Conservation (phyloP, 2,888 invertebrate genomes). For the Tillus elongatus region DNA sequence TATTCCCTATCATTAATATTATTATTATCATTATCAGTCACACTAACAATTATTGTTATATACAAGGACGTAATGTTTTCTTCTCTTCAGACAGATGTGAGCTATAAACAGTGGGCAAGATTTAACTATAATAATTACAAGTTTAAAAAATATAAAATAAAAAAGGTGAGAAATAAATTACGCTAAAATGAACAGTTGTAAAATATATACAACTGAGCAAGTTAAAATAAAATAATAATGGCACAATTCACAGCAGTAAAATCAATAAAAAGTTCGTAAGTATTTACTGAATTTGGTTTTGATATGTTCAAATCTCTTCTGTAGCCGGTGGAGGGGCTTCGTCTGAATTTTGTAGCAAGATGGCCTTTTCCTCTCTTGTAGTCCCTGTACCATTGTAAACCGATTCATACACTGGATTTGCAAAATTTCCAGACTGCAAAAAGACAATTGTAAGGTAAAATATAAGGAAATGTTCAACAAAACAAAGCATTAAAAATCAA, state of each 20-base stretch:
- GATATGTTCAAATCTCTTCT: conserved; percentile 35
- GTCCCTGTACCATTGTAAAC: conserved; percentile 52
- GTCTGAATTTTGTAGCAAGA: conserved; percentile 45
- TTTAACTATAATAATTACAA: conserved; percentile 1
- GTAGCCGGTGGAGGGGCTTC: conserved; percentile 40
- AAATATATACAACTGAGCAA: conserved; percentile 9
- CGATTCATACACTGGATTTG: conserved; percentile 79
- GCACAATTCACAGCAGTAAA: conserved; percentile 42
- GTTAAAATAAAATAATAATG: conserved; percentile 30
- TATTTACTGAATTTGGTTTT: conserved; percentile 16
- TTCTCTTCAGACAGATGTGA: too few relatives aligned
- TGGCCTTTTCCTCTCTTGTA: conserved; percentile 48
- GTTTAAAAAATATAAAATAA: not conserved
- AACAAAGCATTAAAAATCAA: too few relatives aligned
- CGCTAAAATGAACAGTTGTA: too few relatives aligned
- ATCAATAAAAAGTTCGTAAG: conserved; percentile 18
- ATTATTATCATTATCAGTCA: too few relatives aligned
- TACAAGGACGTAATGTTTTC: too few relatives aligned
- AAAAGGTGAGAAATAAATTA: too few relatives aligned
- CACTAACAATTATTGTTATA: too few relatives aligned
- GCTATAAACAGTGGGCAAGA: not conserved
- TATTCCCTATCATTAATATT: too few relatives aligned
- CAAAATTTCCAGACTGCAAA: conserved; percentile 61
- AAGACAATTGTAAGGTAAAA: too few relatives aligned
- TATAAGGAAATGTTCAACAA: too few relatives aligned